A percentile compares a stretch with the other conserved stretches of the same genome.
These are phyloP conservation scores for Scaptomyza montana DNA, from an alignment of 1,140 invertebrate species.

Conservation along the genomic window DNA sequence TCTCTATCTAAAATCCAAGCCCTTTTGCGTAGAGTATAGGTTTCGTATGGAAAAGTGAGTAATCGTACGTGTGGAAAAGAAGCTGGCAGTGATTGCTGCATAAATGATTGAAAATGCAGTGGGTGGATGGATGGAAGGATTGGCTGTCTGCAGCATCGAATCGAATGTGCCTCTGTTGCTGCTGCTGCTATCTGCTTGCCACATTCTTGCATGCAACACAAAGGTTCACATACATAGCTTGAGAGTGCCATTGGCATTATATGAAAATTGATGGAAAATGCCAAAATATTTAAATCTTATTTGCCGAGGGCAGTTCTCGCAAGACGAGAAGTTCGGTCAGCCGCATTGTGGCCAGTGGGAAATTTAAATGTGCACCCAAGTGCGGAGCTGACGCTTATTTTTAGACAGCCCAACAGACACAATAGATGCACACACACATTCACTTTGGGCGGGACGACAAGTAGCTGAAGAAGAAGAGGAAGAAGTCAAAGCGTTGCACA, in stretches of 20 bases:
- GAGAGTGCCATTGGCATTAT: constrained; percentile 46
- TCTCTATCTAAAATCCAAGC: neutral
- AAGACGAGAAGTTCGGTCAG: neutral
- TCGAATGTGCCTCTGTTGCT: constrained; percentile 25
- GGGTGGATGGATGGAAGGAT: neutral
- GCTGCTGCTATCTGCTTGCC: constrained; percentile 30
- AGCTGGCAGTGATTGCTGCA: constrained; percentile 75
- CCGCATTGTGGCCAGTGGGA: constrained; percentile 4
- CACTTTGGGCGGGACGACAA: neutral
- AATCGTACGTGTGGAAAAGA: constrained; percentile 78
- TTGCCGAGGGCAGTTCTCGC: constrained; percentile 32
- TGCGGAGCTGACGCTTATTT: constrained; percentile 50
- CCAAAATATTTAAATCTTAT: constrained; percentile 81
- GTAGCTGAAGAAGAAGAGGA: too few species aligned
- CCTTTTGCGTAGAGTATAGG: constrained; percentile 10
- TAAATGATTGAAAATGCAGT: constrained; percentile 72
- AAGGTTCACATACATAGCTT: constrained; percentile 17
- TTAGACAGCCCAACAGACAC: constrained; percentile 41
- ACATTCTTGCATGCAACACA: constrained; percentile 39
- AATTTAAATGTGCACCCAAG: constrained; percentile 63
- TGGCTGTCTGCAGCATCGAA: constrained; percentile 4
- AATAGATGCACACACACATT: constrained; percentile 24
- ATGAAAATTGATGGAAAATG: constrained; percentile 79
- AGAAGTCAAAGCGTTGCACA: constrained; percentile 38
- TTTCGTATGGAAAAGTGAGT: constrained; percentile 44